Evolutionary conservation across 2,113 vertebrate species (phyloP).

Genomic region (Caranx melampygus): DNA sequence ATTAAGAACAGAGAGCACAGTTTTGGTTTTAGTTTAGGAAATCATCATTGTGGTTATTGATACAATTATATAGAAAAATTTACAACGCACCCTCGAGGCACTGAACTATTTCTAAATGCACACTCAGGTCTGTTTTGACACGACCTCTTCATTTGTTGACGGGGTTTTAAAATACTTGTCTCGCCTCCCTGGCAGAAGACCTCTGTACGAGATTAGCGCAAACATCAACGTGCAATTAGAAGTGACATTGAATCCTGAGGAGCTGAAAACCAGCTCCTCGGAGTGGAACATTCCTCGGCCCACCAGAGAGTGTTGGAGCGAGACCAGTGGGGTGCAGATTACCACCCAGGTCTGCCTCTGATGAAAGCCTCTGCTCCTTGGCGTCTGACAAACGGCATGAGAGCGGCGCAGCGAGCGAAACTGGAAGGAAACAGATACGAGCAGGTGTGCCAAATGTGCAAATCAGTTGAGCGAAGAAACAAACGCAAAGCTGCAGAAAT

Average conservation of each 20-base stretch:
- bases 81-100: background rate
- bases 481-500: conserved; percentile 51
- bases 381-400: conserved; percentile 61
- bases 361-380: conserved; percentile 59
- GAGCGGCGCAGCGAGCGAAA: conserved; percentile 23
- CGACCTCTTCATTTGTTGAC: conserved; percentile 34
- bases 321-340: conserved; percentile 65
- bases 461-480: conserved; percentile 54
- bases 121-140: conserved; percentile 30
- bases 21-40: conserved; percentile 6
- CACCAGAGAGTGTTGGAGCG: conserved; percentile 61
- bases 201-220: conserved; percentile 57
- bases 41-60: background rate
- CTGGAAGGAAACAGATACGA: conserved; percentile 53
- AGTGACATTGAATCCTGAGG: conserved; percentile 61
- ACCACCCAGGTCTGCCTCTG: conserved; percentile 59
- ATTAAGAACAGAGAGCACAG: background rate
- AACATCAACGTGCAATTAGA: conserved; percentile 63
- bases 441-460: conserved; percentile 73
- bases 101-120: background rate
- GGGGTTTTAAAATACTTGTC: conserved; percentile 39
- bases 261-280: conserved; percentile 59
- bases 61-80: conserved; percentile 23
- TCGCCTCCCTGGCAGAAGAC: conserved; percentile 30
- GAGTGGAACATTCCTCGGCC: conserved; percentile 68